Conservation (phyloP, 1,140 invertebrate species). For the Pygmarrhopalites habei region DNA sequence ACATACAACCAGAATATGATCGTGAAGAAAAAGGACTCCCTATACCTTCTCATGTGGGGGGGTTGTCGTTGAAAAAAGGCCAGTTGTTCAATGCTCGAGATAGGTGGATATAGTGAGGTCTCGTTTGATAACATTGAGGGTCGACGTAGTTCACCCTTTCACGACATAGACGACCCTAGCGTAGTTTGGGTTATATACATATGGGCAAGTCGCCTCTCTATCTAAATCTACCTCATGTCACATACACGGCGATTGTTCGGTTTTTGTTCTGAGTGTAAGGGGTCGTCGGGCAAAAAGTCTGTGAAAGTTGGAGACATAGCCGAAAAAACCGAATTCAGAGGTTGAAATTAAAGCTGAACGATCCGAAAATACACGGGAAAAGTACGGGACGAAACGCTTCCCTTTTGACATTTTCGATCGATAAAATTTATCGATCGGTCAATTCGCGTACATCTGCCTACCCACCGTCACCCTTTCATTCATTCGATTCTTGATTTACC, state of each 20-base stretch:
- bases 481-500: constrained; percentile 7
- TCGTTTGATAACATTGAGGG: too few species aligned
- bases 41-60: too few species aligned
- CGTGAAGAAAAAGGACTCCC: too few species aligned
- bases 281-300: neutral
- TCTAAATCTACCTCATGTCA: too few species aligned
- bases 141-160: too few species aligned
- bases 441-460: constrained; percentile 1
- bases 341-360: constrained; percentile 20
- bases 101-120: too few species aligned
- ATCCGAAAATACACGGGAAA: constrained; percentile 22
- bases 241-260: neutral
- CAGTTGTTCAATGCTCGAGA: too few species aligned
- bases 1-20: too few species aligned
- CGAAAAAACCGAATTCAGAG: constrained; percentile 7
- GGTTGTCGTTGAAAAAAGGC: too few species aligned
- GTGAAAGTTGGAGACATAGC: neutral
- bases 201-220: too few species aligned
- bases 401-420: constrained; percentile 10
- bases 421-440: constrained; percentile 19
- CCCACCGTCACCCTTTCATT: neutral
- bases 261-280: neutral
- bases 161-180: too few species aligned
- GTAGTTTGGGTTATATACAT: too few species aligned
- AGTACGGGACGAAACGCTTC: constrained; percentile 12